Evolutionary conservation across 2,888 invertebrate species (phyloP), one percentile per base, ranked within the genome.

Genomic region (Phyto melanocephala): DNA sequence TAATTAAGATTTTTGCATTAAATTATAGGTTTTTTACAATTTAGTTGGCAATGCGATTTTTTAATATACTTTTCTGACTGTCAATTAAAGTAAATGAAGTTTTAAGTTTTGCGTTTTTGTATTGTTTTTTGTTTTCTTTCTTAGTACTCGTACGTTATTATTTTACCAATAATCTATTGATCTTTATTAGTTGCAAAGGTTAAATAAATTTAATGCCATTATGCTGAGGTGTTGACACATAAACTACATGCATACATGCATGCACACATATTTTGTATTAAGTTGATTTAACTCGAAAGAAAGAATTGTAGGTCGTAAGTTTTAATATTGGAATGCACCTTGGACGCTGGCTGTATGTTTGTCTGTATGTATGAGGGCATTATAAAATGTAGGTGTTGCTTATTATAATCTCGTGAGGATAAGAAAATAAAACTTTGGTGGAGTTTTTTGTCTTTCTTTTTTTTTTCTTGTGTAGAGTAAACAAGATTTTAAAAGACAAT

Each of bases 381-480:
- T 63, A 63, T 28, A 37, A 45, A 42, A 62, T 74, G 77, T 72
- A 68, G 81, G 81, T 81, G 76, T 81, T 77, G 72, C 60, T 77
- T 71, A 62, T 71, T 67, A 56, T 56, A 76, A 77, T 65, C 77
- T 70, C 67, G 13, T 17, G 77, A 67, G 65, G 67, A 72, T 67
- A 71, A 72, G 28, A 70, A 71, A 33, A 47, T 13, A 28, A 28
- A 28, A 28, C 28, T 28, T 28, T 28, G 3, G 28, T 28, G 3
- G 6, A 28, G 6, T 28, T 28, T 28, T 28, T 28, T 28, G 28
- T 28, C 6, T 28, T n/a, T n/a, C n/a, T n/a, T n/a, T n/a, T n/a
- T n/a, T n/a, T n/a, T n/a, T n/a, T n/a, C n/a, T n/a, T n/a, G n/a
- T 28, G 28, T 28, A 13, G 24, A n/a, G 17, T 52, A 22, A 40